Conservation (phyloP, 2,113 vertebrate species). For the Chauna torquata region DNA sequence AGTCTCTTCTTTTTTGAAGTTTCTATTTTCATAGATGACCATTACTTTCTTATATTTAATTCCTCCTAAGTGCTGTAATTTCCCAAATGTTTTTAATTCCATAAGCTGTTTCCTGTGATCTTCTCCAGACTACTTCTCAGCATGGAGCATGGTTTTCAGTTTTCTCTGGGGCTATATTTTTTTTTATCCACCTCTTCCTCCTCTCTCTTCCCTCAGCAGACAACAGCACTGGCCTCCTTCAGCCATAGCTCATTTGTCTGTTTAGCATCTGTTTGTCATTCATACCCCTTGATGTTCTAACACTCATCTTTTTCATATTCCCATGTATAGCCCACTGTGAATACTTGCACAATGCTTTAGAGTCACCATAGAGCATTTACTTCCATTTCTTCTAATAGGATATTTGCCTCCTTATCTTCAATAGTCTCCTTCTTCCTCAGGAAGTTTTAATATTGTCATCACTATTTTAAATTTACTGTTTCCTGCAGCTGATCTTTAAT, state of each 20-base stretch:
- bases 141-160: conserved; percentile 60
- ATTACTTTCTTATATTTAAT: conserved; percentile 58
- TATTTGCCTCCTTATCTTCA: conserved; percentile 50
- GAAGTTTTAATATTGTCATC: conserved; percentile 37
- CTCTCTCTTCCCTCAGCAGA: conserved; percentile 43
- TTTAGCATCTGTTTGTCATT: conserved; percentile 74
- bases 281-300: conserved; percentile 69
- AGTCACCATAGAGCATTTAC: conserved; percentile 8
- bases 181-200: conserved; percentile 69
- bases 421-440: not conserved
- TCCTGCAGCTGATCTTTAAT: conserved; percentile 58
- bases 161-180: conserved; percentile 57
- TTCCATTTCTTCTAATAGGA: conserved; percentile 6
- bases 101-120: conserved; percentile 59
- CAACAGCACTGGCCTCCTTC: conserved; percentile 63
- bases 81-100: conserved; percentile 69
- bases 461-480: conserved; percentile 42
- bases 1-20: conserved; percentile 44
- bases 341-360: conserved; percentile 27
- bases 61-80: conserved; percentile 58
- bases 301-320: conserved; percentile 73
- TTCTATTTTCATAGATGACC: conserved; percentile 55
- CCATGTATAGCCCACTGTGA: conserved; percentile 62
- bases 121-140: conserved; percentile 61
- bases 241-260: conserved; percentile 71